Base-by-base conservation (phyloP, 2,888 invertebrate species). In the Melanchra persicariae region DNA sequence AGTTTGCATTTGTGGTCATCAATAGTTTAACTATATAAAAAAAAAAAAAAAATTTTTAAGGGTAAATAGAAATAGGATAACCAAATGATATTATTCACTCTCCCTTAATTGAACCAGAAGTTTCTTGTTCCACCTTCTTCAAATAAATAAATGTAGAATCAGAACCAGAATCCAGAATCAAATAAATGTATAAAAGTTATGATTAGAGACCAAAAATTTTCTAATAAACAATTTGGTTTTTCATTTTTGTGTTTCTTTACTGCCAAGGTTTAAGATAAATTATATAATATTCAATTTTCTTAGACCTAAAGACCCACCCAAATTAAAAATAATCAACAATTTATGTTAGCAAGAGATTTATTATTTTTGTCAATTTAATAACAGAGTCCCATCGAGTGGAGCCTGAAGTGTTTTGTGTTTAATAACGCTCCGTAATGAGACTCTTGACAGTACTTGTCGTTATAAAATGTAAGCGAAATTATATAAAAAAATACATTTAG, bases 371-470 rank as follows among this genome's bases (percentile, higher is more conserved):
- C 61, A 72, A 82, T 61, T 81, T 62, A 58, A 49, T 74, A 82
- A 34, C 51, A 43, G 55, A 17, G n/a, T 24, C 43, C 40, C 45
- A 65, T 82, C 45, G 54, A 79, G 74, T 26, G 5, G 26, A 40
- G 19, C 12, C 22, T 67, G 47, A 19, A 79, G 83, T 67, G 49
- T 61, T 68, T 70, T 83, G 62, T 74, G 63, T 82, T 80, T 83
- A 83, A 74, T 80, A 83, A 79, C 66, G 66, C 57, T 45, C 57
- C 26, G n/a, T 80, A 80, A 80, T 83, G 80, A 80, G 83, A 43
- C 26, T 34, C 80, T 79, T 26, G 45, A 81, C 63, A 5, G 22
- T 1, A 51, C 69, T 66, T 63, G 30, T 54, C 74, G 26, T 62
- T 59, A 51, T 58, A 64, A 19, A 82, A 61, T 61, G 40, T 65